These are phyloP conservation scores for Polypterus bichir DNA, from an alignment of 2,113 vertebrate species.

Conservation along the genomic window DNA sequence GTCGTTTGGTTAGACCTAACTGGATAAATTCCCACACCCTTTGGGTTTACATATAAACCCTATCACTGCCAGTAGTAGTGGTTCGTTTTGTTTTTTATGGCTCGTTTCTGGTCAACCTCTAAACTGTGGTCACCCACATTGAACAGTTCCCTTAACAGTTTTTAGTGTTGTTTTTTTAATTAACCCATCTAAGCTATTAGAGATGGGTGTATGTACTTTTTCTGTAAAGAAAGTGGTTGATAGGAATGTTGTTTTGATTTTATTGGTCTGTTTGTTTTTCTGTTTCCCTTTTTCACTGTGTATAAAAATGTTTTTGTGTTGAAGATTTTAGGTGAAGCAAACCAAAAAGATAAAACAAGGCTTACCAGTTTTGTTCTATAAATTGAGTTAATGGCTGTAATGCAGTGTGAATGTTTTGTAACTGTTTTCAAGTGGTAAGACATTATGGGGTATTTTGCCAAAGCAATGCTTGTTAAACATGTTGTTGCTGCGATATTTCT, in stretches of 20 bases:
- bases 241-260: conserved; percentile 27
- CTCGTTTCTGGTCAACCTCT: conserved; percentile 30
- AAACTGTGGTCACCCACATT: conserved; percentile 25
- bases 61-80: conserved; percentile 24
- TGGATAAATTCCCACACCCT: conserved; percentile 20
- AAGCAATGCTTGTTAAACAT: conserved; percentile 31
- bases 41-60: conserved; percentile 27
- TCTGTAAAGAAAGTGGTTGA: conserved; percentile 17
- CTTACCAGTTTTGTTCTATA: conserved; percentile 47
- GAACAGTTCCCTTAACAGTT: conserved; percentile 31
- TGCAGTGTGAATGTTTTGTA: conserved; percentile 21
- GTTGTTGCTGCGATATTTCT: conserved; percentile 34
- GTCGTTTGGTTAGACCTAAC: conserved; percentile 16
- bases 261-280: conserved; percentile 34
- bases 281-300: conserved; percentile 16
- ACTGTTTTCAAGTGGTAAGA: conserved; percentile 37
- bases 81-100: conserved; percentile 30
- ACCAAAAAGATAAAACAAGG: conserved; percentile 19
- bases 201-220: conserved; percentile 25
- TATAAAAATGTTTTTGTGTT: conserved; percentile 40
- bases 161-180: conserved; percentile 28
- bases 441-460: conserved; percentile 27
- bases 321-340: conserved; percentile 35
- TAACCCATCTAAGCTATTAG: conserved; percentile 20
- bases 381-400: conserved; percentile 18